Conservation (phyloP, 2,113 vertebrate species). For the Tragelaphus strepsiceros region DNA sequence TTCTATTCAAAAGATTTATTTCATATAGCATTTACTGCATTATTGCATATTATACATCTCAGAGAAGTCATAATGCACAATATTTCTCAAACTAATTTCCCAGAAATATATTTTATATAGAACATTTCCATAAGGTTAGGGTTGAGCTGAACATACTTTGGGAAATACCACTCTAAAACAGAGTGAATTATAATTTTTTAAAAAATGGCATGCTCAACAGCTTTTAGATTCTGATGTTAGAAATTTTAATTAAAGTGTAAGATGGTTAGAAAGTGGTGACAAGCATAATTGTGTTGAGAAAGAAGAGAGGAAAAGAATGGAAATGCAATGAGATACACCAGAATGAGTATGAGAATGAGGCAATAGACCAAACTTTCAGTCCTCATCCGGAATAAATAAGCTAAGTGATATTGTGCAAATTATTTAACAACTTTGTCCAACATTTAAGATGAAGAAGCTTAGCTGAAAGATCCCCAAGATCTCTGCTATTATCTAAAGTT, state of each 20-base stretch:
- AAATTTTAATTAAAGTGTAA: constrained; percentile 35
- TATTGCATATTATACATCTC: background rate
- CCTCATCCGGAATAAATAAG: background rate
- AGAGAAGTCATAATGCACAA: background rate
- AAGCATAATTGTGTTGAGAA: constrained; percentile 26
- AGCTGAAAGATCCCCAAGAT: background rate
- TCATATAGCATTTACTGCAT: background rate
- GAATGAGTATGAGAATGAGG: background rate
- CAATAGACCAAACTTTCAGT: background rate
- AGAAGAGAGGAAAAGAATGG: background rate
- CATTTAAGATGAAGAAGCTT: background rate
- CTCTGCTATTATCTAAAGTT: background rate
- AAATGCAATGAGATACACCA: background rate
- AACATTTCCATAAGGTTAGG: background rate
- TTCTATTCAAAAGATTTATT: background rate
- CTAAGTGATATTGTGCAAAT: background rate
- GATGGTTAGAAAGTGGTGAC: background rate
- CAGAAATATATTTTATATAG: background rate
- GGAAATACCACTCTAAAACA: background rate
- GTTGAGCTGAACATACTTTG: background rate
- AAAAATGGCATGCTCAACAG: background rate
- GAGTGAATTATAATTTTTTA: background rate
- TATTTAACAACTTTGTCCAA: background rate
- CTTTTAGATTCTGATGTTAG: background rate
- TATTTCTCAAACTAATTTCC: background rate